Conservation (phyloP, 2,113 vertebrate genomes). For the Macaca mulatta region DNA sequence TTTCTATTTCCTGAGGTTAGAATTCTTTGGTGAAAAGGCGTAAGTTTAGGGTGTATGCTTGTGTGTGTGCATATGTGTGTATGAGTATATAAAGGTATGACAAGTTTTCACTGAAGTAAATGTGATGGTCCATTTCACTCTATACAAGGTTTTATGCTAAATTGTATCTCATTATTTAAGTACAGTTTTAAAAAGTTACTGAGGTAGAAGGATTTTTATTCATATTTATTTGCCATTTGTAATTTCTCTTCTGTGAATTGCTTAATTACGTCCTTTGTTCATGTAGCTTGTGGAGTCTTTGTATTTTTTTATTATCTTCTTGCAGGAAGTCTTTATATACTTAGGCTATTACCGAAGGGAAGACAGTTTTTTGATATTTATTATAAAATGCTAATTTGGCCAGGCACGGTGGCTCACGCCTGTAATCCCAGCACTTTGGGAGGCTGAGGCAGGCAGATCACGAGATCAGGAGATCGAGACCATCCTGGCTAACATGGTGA, state of each 20-base stretch:
- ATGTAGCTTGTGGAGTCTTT: background rate
- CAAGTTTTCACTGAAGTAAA: background rate
- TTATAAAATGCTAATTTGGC: background rate
- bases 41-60: background rate
- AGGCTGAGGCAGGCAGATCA: no score
- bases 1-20: background rate
- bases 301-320: background rate
- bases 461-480: no score
- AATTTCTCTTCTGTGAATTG: background rate
- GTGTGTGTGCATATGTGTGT: background rate
- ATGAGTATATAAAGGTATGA: background rate
- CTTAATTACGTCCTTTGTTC: background rate
- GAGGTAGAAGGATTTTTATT: constrained; percentile 28
- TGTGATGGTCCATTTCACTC: background rate
- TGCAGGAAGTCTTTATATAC: background rate
- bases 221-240: background rate
- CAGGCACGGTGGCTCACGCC: no score
- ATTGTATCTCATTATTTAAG: background rate
- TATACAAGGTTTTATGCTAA: background rate
- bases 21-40: background rate
- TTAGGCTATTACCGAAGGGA: background rate
- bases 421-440: no score
- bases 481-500: no score
- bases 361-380: background rate
- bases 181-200: background rate